phyloP scores from a whole-genome alignment of 1,140 invertebrate genomes.

The Magallana ariakensis region DNA sequence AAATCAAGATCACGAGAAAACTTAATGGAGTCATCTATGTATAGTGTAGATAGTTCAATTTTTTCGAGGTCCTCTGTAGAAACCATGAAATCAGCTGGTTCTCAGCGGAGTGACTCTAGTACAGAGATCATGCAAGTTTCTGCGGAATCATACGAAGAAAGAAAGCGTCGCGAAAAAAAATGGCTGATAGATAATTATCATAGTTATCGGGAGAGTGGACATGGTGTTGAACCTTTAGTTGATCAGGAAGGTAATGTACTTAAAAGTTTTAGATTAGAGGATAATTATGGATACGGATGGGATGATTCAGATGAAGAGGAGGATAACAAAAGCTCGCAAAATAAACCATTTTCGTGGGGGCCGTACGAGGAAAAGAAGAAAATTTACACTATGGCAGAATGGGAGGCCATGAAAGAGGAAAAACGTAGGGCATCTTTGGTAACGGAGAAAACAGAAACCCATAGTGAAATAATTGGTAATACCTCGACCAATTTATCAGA shows the following conservation, averaged over 20 bases:
- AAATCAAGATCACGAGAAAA: constrained; percentile 59
- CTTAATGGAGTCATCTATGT: constrained; percentile 73
- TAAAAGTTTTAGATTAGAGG: constrained; percentile 55
- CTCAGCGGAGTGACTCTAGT: constrained; percentile 65
- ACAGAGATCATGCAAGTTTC: constrained; percentile 76
- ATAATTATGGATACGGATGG: constrained; percentile 51
- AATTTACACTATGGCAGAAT: constrained; percentile 76
- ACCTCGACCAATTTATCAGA: background rate
- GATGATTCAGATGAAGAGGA: constrained; percentile 52
- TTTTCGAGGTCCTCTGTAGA: constrained; percentile 69
- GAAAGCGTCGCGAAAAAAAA: constrained; percentile 56
- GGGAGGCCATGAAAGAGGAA: constrained; percentile 74
- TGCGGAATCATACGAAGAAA: constrained; percentile 72
- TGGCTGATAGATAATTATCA: constrained; percentile 58
- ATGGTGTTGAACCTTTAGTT: constrained; percentile 53
- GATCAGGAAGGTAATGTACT: constrained; percentile 67
- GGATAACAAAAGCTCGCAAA: constrained; percentile 46
- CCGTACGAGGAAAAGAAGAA: constrained; percentile 76
- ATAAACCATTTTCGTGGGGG: constrained; percentile 53
- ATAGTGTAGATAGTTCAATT: constrained; percentile 72
- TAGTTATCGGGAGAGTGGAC: constrained; percentile 49
- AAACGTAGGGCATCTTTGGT: constrained; percentile 49
- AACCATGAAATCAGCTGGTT: constrained; percentile 67
- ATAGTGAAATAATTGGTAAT: background rate
- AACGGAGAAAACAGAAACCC: constrained; percentile 15